These are phyloP conservation scores for Dastarcus helophoroides DNA, from an alignment of 2,888 invertebrate genomes.

Conservation along the genomic window DNA sequence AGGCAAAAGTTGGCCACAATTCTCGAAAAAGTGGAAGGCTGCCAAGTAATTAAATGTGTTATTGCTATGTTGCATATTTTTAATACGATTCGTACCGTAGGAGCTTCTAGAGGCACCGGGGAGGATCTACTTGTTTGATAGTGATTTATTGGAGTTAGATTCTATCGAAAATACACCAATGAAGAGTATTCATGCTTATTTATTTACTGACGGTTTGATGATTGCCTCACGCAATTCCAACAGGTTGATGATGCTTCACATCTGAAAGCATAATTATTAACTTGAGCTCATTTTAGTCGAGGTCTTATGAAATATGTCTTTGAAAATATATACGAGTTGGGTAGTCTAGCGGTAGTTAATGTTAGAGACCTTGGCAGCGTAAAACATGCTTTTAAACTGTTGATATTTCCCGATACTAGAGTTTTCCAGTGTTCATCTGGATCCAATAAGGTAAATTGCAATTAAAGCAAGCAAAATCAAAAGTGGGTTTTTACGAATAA, in stretches of 20 bases:
- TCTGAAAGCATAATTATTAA: neutral
- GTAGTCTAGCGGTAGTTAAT: constrained; percentile 87
- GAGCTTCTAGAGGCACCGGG: constrained; percentile 66
- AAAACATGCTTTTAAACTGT: constrained; percentile 86
- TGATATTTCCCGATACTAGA: constrained; percentile 87
- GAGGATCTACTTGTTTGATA: constrained; percentile 75
- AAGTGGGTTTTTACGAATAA: neutral
- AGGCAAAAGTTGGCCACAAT: constrained; percentile 56
- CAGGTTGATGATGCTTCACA: constrained; percentile 28
- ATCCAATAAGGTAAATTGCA: constrained; percentile 35
- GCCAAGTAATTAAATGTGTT: constrained; percentile 46
- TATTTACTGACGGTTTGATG: constrained; percentile 87
- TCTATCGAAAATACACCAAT: constrained; percentile 75
- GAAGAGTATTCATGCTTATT: constrained; percentile 81
- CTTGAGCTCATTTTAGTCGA: constrained; percentile 34
- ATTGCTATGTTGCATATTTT: constrained; percentile 1
- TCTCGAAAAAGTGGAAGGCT: constrained; percentile 79
- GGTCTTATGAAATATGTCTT: constrained; percentile 75
- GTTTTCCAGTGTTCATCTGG: constrained; percentile 82
- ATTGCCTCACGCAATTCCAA: constrained; percentile 72
- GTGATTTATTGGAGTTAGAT: constrained; percentile 83
- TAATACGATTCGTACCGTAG: constrained; percentile 26
- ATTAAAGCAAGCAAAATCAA: neutral
- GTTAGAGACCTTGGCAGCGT: constrained; percentile 81
- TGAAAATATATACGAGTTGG: constrained; percentile 73